Conservation (phyloP, 35 echinoderm and acorn worm species). For the Ptychodera flava region DNA sequence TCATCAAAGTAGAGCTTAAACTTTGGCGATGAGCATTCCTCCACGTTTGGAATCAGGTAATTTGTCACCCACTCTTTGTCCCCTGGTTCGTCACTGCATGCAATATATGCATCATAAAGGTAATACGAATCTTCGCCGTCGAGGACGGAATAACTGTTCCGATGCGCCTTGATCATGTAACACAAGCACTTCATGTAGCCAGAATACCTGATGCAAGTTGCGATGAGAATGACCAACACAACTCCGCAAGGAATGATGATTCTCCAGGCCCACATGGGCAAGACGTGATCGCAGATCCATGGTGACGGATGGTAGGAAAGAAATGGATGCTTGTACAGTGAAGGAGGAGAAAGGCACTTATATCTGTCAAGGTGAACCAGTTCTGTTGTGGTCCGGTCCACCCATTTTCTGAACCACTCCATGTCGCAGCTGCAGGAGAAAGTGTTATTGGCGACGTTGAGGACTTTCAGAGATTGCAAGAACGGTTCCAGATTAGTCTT, state of each 20-base stretch:
- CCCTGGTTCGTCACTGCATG: constrained; percentile 43
- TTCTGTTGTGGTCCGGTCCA: not conserved
- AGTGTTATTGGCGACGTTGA: not conserved
- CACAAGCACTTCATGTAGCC: constrained; percentile 35
- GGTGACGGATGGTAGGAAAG: constrained; percentile 44
- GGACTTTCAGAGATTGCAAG: not conserved
- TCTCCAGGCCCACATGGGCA: constrained; percentile 34
- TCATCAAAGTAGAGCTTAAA: constrained; percentile 47
- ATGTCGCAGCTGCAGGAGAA: constrained; percentile 17
- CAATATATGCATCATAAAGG: constrained; percentile 69
- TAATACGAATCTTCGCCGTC: constrained; percentile 20
- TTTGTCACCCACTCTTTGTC: constrained; percentile 59
- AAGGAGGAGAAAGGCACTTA: constrained; percentile 12
- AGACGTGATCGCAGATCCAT: constrained; percentile 50
- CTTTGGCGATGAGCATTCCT: not conserved
- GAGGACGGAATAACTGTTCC: constrained; percentile 27
- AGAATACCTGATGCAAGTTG: constrained; percentile 11
- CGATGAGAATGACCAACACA: constrained; percentile 8
- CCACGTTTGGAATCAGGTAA: constrained; percentile 25
- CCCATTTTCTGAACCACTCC: constrained; percentile 21
- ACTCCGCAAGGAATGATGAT: constrained; percentile 26
- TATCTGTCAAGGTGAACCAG: not conserved
- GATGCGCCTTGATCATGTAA: constrained; percentile 33
- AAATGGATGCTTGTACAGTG: constrained; percentile 12
- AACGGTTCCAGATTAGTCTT: not conserved